Evolutionary conservation across 1,140 invertebrate genomes (phyloP).

Genomic region (Pachyrhynchus sulphureomaculatus): DNA sequence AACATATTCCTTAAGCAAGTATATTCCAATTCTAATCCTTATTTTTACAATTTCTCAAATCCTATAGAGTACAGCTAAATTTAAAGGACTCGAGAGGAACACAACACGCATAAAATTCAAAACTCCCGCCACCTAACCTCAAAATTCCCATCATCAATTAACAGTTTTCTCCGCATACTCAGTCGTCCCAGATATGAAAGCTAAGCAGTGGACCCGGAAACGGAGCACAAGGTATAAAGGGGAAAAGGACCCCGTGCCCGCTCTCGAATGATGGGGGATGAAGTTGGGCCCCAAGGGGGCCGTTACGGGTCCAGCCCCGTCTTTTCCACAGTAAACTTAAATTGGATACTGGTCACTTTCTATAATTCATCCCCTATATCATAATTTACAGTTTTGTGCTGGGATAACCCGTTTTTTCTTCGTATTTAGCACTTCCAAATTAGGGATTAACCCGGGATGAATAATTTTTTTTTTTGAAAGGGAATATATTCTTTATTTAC

Average conservation of each 20-base stretch:
- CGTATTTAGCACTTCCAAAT: slow-evolving; percentile 16
- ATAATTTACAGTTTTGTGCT: slow-evolving; percentile 46
- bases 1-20: too few species aligned
- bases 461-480: too few species aligned
- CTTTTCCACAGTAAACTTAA: slow-evolving; percentile 52
- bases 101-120: too few species aligned
- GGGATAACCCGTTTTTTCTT: slow-evolving; percentile 35
- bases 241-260: background rate
- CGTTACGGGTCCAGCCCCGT: slow-evolving; percentile 48
- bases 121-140: too few species aligned
- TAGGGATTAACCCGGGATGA: slow-evolving; percentile 13
- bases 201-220: slow-evolving; percentile 1
- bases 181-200: slow-evolving; percentile 8
- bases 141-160: slow-evolving; percentile 6
- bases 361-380: slow-evolving; percentile 52
- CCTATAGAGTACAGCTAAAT: too few species aligned
- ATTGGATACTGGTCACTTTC: slow-evolving; percentile 54
- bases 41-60: too few species aligned
- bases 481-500: too few species aligned
- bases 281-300: slow-evolving; percentile 47
- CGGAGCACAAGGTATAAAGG: background rate
- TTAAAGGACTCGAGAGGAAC: too few species aligned
- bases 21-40: too few species aligned
- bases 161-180: background rate
- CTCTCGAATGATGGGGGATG: slow-evolving; percentile 41